Evolutionary conservation across 2,113 vertebrate genomes (phyloP).

Genomic region (Mormoops blainvillei): DNA sequence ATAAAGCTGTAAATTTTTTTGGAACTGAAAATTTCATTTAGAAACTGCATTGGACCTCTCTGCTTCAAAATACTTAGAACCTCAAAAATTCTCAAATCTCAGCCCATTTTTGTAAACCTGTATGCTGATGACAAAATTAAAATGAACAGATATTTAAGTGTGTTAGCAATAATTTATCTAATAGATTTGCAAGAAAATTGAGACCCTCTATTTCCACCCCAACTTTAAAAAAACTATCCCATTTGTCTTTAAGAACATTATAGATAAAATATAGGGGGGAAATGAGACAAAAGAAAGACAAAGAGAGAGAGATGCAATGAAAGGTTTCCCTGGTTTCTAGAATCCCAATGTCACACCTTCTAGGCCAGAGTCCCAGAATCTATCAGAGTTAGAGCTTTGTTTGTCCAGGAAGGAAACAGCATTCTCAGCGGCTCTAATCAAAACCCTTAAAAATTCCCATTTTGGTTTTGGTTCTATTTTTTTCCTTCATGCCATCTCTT

Average conservation of each 20-base stretch:
- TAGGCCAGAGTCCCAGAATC: neutral
- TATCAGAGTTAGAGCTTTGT: neutral
- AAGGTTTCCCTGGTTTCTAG: neutral
- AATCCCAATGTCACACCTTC: neutral
- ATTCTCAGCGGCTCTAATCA: neutral
- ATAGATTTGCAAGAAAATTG: neutral
- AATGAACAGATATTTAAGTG: neutral
- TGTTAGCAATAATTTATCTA: neutral
- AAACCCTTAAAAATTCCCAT: neutral
- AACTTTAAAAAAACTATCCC: neutral
- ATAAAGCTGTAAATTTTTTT: neutral
- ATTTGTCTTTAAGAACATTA: neutral
- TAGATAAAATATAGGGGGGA: neutral
- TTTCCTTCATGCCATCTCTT: neutral
- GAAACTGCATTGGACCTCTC: neutral
- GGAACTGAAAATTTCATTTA: neutral
- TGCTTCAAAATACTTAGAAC: neutral
- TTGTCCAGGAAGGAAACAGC: neutral
- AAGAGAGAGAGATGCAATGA: neutral
- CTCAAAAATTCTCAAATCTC: neutral
- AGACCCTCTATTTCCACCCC: neutral
- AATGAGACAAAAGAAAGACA: neutral
- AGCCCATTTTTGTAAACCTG: neutral
- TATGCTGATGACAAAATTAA: slow-evolving; percentile 3
- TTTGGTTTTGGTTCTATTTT: neutral